phyloP scores from a whole-genome alignment of 2,113 vertebrate species.

The Lynx canadensis region DNA sequence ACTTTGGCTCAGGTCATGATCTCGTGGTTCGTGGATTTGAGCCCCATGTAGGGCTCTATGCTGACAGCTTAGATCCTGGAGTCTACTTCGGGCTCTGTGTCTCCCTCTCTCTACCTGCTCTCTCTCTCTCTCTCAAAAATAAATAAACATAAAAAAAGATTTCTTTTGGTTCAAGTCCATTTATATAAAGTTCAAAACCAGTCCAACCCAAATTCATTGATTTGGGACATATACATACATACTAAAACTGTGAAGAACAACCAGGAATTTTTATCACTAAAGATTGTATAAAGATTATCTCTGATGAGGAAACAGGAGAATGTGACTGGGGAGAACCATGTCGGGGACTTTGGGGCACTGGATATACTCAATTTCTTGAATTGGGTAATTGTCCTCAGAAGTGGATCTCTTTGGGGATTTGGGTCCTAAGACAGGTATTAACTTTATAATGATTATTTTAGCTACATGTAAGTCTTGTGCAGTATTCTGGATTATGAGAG shows the following conservation, averaged over 20 bases:
- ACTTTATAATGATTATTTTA: conserved; percentile 11
- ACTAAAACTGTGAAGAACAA: not conserved
- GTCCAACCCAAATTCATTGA: not conserved
- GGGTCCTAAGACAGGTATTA: not conserved
- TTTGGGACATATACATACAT: not conserved
- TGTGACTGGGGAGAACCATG: not conserved
- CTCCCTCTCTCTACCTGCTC: too few relatives aligned
- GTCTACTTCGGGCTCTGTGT: too few relatives aligned
- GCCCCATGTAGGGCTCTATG: too few relatives aligned
- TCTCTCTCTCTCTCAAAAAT: too few relatives aligned
- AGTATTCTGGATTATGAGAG: not conserved
- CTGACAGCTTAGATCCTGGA: too few relatives aligned
- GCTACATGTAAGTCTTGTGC: not conserved
- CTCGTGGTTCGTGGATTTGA: too few relatives aligned
- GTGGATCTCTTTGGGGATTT: not conserved
- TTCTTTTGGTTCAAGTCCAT: not conserved
- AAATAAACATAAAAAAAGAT: too few relatives aligned
- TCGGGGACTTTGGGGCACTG: not conserved
- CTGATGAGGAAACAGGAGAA: not conserved
- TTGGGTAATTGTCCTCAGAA: not conserved
- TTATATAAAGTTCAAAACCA: not conserved
- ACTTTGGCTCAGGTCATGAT: too few relatives aligned
- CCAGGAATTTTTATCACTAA: not conserved
- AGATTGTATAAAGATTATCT: not conserved
- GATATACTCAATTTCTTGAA: not conserved